Evolutionary conservation across 2,888 invertebrate species (phyloP).

Genomic region (Diaphora mendica): DNA sequence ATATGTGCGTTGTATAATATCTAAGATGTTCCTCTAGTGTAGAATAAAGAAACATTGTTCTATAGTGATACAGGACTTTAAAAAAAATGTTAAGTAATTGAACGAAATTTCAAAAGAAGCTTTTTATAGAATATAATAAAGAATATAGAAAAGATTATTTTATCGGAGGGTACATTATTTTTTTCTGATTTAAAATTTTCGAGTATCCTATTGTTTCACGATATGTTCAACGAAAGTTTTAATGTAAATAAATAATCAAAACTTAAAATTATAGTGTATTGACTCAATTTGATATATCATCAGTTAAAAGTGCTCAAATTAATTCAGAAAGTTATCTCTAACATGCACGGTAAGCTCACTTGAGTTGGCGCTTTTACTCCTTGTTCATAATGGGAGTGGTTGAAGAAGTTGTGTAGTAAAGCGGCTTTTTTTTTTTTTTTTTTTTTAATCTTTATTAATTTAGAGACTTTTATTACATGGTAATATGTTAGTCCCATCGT

Average conservation of each 20-base stretch:
- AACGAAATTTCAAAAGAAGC: not conserved
- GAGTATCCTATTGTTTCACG: not conserved
- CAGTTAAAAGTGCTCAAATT: conserved; percentile 20
- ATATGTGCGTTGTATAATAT: too few species aligned
- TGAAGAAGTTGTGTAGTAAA: conserved; percentile 60
- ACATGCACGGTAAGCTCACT: conserved; percentile 14
- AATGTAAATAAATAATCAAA: not conserved
- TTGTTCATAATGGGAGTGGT: conserved; percentile 42
- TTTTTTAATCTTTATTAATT: too few species aligned
- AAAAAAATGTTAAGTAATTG: not conserved
- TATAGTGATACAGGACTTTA: too few species aligned
- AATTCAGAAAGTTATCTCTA: conserved; percentile 29
- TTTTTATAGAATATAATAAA: not conserved
- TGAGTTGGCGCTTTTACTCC: conserved; percentile 29
- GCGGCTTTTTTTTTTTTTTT: too few species aligned
- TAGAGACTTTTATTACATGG: too few species aligned
- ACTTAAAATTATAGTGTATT: not conserved
- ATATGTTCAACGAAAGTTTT: not conserved
- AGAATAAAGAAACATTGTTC: too few species aligned
- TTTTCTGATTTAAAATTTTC: not conserved
- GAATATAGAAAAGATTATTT: not conserved
- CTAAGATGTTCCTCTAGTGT: too few species aligned
- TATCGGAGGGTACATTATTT: not conserved
- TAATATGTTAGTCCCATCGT: too few species aligned
- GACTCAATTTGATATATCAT: not conserved